Evolutionary conservation across 2,797 vertebrate genomes (phyloP).

Genomic region (Poeciliopsis paucimaculata): DNA sequence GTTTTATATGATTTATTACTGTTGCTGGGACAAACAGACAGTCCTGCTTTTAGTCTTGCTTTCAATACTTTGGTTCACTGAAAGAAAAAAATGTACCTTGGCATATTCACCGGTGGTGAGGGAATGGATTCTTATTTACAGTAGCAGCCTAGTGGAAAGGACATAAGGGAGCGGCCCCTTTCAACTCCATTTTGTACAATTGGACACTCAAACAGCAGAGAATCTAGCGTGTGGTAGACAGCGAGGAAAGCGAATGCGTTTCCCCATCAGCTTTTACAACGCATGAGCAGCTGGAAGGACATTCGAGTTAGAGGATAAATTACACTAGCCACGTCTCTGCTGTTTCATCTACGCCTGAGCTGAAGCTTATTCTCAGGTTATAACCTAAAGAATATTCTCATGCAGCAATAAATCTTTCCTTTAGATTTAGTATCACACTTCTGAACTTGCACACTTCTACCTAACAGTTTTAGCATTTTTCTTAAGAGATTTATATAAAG

Average conservation of each 20-base stretch:
- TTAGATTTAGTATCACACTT: neutral
- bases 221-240: slow-evolving; percentile 52
- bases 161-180: slow-evolving; percentile 61
- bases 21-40: neutral
- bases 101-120: slow-evolving; percentile 14
- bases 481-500: neutral
- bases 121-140: slow-evolving; percentile 55
- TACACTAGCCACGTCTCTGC: slow-evolving; percentile 21
- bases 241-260: slow-evolving; percentile 27
- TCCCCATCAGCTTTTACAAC: slow-evolving; percentile 40
- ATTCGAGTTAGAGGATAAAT: slow-evolving; percentile 43
- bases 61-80: slow-evolving; percentile 5
- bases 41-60: neutral
- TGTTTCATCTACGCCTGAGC: slow-evolving; percentile 30
- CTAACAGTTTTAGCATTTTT: neutral
- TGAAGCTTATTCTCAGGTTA: slow-evolving; percentile 8
- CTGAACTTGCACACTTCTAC: neutral
- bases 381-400: slow-evolving; percentile 1
- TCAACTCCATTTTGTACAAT: slow-evolving; percentile 62
- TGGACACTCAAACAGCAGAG: slow-evolving; percentile 47
- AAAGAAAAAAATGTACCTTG: neutral
- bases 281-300: slow-evolving; percentile 42
- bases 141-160: slow-evolving; percentile 42
- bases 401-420: neutral
- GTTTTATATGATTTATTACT: neutral